Evolutionary conservation across 2,797 vertebrate genomes (phyloP).

Genomic region (Kryptopterus vitreolus): DNA sequence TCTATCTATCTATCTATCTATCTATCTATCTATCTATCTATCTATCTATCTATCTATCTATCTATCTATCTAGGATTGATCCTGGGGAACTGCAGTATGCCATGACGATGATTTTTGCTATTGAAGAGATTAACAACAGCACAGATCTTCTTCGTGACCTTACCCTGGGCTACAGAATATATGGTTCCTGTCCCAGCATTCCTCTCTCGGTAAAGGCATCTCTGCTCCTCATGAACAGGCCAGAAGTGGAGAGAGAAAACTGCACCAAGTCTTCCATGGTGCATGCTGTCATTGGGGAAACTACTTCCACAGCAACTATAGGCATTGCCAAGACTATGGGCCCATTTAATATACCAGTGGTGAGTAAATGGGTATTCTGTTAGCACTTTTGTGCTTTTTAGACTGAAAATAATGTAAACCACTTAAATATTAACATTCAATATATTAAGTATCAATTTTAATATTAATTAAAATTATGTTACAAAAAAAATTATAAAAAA

Average conservation of each 20-base stretch:
- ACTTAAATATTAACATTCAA: not conserved
- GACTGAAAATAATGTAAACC: not conserved
- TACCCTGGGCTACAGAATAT: conserved; percentile 74
- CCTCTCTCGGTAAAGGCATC: conserved; percentile 75
- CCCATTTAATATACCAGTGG: conserved; percentile 78
- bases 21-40: no score
- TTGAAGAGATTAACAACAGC: conserved; percentile 78
- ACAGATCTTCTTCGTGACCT: conserved; percentile 70
- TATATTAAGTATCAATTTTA: not conserved
- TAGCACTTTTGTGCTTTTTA: not conserved
- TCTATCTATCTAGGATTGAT: conserved; percentile 65
- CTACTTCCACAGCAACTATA: conserved; percentile 78
- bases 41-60: not conserved
- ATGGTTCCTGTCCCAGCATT: conserved; percentile 75
- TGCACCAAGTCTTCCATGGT: conserved; percentile 67
- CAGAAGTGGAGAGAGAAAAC: conserved; percentile 51
- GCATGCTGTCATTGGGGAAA: conserved; percentile 77
- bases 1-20: no score
- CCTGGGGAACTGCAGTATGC: conserved; percentile 77
- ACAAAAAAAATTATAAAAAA: no score
- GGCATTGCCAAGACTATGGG: conserved; percentile 75
- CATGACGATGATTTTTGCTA: conserved; percentile 77
- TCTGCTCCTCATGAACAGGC: conserved; percentile 72
- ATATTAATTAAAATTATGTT: no score
- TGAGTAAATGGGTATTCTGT: conserved; percentile 57